Conservation (phyloP, 2,888 invertebrate species). For the Dynastes hyllus region DNA sequence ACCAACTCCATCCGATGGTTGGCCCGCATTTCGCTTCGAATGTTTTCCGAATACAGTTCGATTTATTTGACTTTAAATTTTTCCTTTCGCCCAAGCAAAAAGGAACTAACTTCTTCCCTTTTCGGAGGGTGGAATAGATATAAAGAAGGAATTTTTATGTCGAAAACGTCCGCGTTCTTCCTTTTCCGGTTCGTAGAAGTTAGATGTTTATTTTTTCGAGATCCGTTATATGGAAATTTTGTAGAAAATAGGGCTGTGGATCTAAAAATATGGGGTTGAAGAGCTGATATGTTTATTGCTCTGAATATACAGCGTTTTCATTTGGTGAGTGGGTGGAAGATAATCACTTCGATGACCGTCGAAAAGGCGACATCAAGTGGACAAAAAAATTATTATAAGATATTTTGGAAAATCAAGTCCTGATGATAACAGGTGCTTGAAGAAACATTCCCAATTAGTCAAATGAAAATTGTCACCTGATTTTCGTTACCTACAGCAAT, state of each 20-base stretch:
- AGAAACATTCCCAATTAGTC: too few relatives aligned
- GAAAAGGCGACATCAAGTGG: too few relatives aligned
- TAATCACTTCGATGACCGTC: too few relatives aligned
- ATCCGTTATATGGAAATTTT: conserved; percentile 11
- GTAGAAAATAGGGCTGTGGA: not conserved
- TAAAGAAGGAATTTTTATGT: conserved; percentile 11
- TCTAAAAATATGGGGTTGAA: not conserved
- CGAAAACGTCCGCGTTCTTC: not conserved
- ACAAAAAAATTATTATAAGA: too few relatives aligned
- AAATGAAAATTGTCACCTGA: too few relatives aligned
- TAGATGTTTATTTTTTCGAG: conserved; percentile 8
- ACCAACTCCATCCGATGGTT: too few relatives aligned
- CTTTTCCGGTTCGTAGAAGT: not conserved
- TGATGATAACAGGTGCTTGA: too few relatives aligned
- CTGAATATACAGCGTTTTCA: too few relatives aligned
- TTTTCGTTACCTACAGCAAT: too few relatives aligned
- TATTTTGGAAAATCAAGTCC: too few relatives aligned
- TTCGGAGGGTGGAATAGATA: conserved; percentile 12
- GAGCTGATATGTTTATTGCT: too few relatives aligned
- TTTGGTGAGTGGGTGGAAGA: too few relatives aligned
- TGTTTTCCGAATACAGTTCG: conserved; percentile 42
- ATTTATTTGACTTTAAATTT: conserved; percentile 30
- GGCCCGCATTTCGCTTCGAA: not conserved
- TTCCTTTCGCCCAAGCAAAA: conserved; percentile 13
- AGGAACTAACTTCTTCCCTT: conserved; percentile 15